Evolutionary conservation across 2,113 vertebrate genomes (phyloP), one percentile per base, ranked within the genome.

Genomic region (Osmerus eperlanus): DNA sequence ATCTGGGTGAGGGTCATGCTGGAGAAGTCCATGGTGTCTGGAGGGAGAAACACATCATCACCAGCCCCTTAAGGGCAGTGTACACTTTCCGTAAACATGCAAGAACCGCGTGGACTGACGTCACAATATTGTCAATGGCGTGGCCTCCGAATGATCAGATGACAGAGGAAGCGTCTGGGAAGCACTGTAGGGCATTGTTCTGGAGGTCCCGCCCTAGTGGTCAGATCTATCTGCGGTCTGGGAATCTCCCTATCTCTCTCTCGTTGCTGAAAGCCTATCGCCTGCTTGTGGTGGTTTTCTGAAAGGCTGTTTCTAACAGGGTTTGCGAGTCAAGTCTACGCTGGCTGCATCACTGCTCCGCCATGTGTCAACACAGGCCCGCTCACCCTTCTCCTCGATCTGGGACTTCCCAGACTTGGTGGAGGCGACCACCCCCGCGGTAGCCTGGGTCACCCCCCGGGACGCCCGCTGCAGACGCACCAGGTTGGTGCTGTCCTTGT

Each of bases 1-100:
- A 98, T 98, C 90, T 99, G 97, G 0, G 94, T 99, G 71, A 99
- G 92, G 0, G 96, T 98, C 94, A 96, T 93, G 85, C 92, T 95
- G 70, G 96, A 97, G 87, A 99, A 99, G 84, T 98, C 95, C 96
- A 99, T 97, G 4, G 88, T 96, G 60, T 98, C 97, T 98, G 90
- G 25, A 67, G 16, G 5, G 28, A 7, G 11, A 65, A 47, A 47
- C 41, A 11, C 41, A 47, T 47, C 9, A 12, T 47, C 41, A 47
- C 5, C 41, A 47, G 41, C 32, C 32, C 32, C 5, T 4, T 36
- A 7, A 36, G 25, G 7, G 32, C 32, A 47, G 41, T 1, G 41
- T 4, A 47, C 41, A 47, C 41, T 1, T 12, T 8, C 32, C 3
- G 32, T 11, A 47, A 12, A 47, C 41, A 7, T 36, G 32, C 32